phyloP scores from a whole-genome alignment of 1,140 invertebrate genomes.

The Chironomus striatipennis region DNA sequence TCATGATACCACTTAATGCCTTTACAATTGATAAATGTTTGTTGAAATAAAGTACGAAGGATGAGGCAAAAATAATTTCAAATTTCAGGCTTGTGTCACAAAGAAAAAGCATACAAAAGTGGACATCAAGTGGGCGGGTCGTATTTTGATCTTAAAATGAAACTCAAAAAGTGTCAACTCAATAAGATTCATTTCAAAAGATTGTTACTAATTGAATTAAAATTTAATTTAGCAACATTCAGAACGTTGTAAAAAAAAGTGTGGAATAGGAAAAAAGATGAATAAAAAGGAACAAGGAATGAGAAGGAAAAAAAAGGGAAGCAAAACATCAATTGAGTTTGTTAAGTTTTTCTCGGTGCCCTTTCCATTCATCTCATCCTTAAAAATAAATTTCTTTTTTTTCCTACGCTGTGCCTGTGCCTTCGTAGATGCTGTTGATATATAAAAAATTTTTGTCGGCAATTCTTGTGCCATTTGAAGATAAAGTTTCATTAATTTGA shows the following conservation, averaged over 20 bases:
- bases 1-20: too few species aligned
- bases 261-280: too few species aligned
- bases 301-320: not conserved
- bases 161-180: constrained; percentile 4
- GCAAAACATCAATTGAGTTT: not conserved
- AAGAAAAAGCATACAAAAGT: too few species aligned
- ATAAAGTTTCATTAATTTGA: constrained; percentile 10
- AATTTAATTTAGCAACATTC: constrained; percentile 9
- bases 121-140: too few species aligned
- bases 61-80: too few species aligned
- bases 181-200: constrained; percentile 1
- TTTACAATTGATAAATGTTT: too few species aligned
- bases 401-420: too few species aligned
- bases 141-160: not conserved
- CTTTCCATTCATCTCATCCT: not conserved
- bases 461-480: not conserved
- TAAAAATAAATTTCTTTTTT: too few species aligned
- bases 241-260: not conserved
- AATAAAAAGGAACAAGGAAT: not conserved
- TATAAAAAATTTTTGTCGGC: not conserved
- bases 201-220: not conserved
- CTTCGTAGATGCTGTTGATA: too few species aligned
- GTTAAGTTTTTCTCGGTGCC: not conserved
- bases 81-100: too few species aligned
- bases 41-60: too few species aligned